phyloP scores from a whole-genome alignment of 35 echinoderm and acorn worm genomes.

The Ophiothrix spiculata region DNA sequence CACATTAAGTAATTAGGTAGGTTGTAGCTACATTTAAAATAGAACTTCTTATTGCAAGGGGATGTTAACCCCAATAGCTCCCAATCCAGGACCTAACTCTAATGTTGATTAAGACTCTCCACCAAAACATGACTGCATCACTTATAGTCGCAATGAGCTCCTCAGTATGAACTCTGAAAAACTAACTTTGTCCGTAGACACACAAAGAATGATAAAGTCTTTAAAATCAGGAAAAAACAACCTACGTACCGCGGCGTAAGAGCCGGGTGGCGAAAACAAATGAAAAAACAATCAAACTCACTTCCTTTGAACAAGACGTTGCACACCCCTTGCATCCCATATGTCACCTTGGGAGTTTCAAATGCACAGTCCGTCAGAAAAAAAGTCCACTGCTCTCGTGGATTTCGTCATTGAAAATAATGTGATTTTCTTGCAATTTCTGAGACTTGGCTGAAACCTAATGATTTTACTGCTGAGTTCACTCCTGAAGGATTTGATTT shows the following conservation, averaged over 20 bases:
- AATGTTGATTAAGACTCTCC: no score
- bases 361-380: slow-evolving; percentile 22
- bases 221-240: not conserved
- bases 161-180: not conserved
- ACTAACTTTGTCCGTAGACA: not conserved
- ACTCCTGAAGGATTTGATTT: slow-evolving; percentile 15
- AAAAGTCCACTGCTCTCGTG: not conserved
- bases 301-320: not conserved
- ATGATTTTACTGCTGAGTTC: not conserved
- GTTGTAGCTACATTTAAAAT: no score
- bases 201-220: not conserved
- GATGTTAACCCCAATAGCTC: no score
- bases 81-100: no score
- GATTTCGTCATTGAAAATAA: slow-evolving; percentile 16
- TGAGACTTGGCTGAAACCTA: slow-evolving; percentile 35
- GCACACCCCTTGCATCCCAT: not conserved
- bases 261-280: not conserved
- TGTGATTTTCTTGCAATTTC: not conserved
- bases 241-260: not conserved
- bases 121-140: not conserved
- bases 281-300: not conserved
- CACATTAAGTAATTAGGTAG: no score
- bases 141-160: not conserved
- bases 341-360: not conserved
- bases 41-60: no score